Base-by-base conservation (phyloP, 2,113 vertebrate genomes). In the Epinephelus cyanopodus region DNA sequence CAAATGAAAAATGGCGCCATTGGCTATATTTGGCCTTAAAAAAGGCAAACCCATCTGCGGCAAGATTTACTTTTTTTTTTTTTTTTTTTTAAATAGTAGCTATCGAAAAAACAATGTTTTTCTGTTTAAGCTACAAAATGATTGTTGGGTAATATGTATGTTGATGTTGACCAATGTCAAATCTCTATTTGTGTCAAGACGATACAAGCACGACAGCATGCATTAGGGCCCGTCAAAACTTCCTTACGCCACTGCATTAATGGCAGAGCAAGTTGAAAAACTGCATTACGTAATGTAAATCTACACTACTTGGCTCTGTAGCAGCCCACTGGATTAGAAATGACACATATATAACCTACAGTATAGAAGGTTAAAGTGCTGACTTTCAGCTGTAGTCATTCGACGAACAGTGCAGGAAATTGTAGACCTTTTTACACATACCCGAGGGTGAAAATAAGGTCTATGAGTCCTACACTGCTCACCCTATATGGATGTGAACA, bases 341-440 rank as follows among this genome's bases (percentile, higher is more conserved):
- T 39, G 29, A 87, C 73, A 64, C 61, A 47, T 21, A 11, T 45
- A 10, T 45, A 45, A 45, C 42, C 25, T 54, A 11, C 68, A 69
- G 61, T 54, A 11, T 72, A 69, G 61, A 68, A 73, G 61, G 60
- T 84, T 53, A 58, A 86, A 68, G 21, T 71, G 75, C 27, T 77
- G 62, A 82, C 73, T 39, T 60, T 61, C 19, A 63, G 33, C 29
- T 61, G 15, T 29, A 1, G 6, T 67, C 66, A 48, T 65, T 68
- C 6, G 18, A 29, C 5, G 54, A 62, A 21, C 42, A 19, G 15
- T 56, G 52, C n/a, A 66, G 47, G 39, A 78, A 61, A 66, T 47
- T 52, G 76, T 18, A 66, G 18, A 47, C 14, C 10, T 45, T 45
- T 75, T 63, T 25, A 61, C n/a, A 45, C 18, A 73, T 21, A 21